Evolutionary conservation across 2,888 invertebrate species (phyloP).

Genomic region (Suillia variegata): DNA sequence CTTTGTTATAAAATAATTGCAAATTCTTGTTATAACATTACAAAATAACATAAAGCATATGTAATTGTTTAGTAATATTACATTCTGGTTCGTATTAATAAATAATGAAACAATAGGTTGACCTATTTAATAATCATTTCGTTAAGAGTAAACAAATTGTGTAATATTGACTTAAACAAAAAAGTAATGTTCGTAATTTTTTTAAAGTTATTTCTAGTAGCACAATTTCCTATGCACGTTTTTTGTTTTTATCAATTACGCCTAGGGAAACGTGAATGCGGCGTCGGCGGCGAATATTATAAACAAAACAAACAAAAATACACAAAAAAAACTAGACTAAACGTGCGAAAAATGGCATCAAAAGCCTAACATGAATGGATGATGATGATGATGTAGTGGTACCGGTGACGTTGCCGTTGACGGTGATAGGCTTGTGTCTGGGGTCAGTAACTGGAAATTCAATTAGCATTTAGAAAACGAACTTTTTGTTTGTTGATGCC

Average conservation of each 20-base stretch:
- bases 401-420: background rate
- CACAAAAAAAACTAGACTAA: background rate
- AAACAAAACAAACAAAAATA: conserved; percentile 15
- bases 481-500: background rate
- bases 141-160: no score
- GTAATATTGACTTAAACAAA: no score
- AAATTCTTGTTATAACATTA: no score
- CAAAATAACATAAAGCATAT: no score
- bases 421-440: background rate
- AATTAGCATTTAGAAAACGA: conserved; percentile 2
- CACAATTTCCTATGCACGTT: background rate
- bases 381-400: background rate
- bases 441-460: conserved; percentile 4
- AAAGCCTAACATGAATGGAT: no score
- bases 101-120: no score
- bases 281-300: conserved; percentile 4
- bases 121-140: no score
- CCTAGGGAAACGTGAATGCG: conserved; percentile 8
- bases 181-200: no score
- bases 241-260: background rate
- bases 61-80: no score
- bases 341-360: background rate
- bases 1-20: no score
- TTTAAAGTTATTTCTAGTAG: no score
- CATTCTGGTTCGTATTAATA: no score